These are phyloP conservation scores for Catagonus wagneri DNA, from an alignment of 2,113 vertebrate species.

Conservation along the genomic window DNA sequence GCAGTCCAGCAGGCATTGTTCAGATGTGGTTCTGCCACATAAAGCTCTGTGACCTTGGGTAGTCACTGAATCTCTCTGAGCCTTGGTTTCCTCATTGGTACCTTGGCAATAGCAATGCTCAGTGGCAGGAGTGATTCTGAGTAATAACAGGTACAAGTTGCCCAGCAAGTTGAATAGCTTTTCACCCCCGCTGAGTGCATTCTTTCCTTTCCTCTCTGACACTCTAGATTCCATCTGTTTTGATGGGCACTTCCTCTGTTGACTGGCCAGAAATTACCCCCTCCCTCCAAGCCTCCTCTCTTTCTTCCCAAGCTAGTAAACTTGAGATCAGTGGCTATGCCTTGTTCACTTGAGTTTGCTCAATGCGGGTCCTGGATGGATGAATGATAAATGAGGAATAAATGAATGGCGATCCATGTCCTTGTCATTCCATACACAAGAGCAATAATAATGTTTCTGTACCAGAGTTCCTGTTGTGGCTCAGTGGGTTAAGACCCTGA, in stretches of 20 bases:
- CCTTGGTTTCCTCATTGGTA: not conserved
- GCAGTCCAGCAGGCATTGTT: not conserved
- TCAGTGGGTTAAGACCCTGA: too few relatives aligned
- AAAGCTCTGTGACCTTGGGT: not conserved
- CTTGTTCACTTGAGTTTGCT: not conserved
- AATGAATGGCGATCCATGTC: not conserved
- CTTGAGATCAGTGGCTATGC: not conserved
- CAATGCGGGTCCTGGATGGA: fast-evolving
- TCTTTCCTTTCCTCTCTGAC: not conserved
- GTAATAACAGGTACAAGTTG: not conserved
- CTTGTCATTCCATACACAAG: not conserved
- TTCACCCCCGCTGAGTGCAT: not conserved
- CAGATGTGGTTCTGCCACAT: not conserved
- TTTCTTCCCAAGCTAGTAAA: too few relatives aligned
- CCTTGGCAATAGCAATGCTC: not conserved
- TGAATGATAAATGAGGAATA: not conserved
- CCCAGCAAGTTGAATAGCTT: not conserved
- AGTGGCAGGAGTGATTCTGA: not conserved
- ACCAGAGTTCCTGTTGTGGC: too few relatives aligned
- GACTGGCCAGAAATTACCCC: not conserved
- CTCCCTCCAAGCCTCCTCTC: too few relatives aligned
- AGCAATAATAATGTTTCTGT: not conserved
- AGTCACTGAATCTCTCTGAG: not conserved
- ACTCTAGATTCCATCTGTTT: not conserved
- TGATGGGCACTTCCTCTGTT: not conserved